These are phyloP conservation scores for Microctonus aethiopoides DNA, from an alignment of 2,888 invertebrate species.

Conservation along the genomic window DNA sequence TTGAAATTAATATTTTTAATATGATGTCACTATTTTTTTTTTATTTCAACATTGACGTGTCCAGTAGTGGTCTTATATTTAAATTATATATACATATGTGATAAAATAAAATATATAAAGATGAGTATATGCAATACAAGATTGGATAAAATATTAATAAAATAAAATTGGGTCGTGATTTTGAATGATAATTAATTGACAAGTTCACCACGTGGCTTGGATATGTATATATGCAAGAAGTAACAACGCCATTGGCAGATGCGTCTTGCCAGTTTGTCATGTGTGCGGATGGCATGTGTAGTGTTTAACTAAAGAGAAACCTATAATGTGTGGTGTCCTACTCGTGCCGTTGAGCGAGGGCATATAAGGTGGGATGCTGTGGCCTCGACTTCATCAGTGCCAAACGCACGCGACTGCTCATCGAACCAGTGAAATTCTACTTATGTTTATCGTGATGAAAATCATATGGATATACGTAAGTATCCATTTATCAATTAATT, in stretches of 20 bases:
- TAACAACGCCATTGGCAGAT: conserved; percentile 55
- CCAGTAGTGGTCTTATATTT: no score
- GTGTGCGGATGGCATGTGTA: conserved; percentile 17
- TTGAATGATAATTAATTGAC: not conserved
- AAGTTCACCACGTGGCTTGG: conserved; percentile 4
- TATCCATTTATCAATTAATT: conserved; percentile 30
- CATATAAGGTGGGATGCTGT: conserved; percentile 67
- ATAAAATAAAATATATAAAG: no score
- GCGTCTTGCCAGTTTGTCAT: conserved; percentile 41
- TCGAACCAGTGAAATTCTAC: conserved; percentile 53
- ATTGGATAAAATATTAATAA: not conserved
- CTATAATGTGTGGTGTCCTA: conserved; percentile 38
- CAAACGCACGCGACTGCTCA: conserved; percentile 62
- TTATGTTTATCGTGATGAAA: conserved; percentile 50
- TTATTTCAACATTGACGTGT: no score
- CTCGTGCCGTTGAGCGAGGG: conserved; percentile 56
- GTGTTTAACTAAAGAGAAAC: conserved; percentile 23
- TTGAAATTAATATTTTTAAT: no score
- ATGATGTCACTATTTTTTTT: no score
- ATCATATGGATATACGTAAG: conserved; percentile 55
- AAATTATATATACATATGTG: no score
- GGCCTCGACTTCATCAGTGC: conserved; percentile 63
- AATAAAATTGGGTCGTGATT: not conserved
- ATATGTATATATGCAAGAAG: conserved; percentile 17
- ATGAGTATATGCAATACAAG: no score